Evolutionary conservation across 2,113 vertebrate genomes (phyloP).

Genomic region (Dendropsophus ebraccatus): DNA sequence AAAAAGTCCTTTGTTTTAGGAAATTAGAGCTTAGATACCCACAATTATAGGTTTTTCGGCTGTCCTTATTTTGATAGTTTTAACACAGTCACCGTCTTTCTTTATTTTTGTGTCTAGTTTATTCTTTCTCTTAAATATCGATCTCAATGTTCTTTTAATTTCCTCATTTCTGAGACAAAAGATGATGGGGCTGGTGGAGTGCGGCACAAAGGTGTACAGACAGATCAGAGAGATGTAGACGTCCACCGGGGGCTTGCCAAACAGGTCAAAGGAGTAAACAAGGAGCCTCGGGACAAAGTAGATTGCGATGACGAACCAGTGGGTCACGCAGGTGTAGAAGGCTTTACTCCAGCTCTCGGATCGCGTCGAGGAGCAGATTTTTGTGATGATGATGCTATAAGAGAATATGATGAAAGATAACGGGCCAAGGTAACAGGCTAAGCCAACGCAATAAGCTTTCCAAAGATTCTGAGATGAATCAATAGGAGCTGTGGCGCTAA

Average conservation of each 20-base stretch:
- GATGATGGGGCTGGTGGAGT: constrained; percentile 27
- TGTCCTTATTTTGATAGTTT: too few relatives aligned
- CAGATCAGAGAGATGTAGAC: constrained; percentile 8
- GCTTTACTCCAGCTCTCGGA: constrained; percentile 12
- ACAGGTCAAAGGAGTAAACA: not conserved
- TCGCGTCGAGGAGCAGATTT: not conserved
- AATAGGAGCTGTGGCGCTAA: constrained; percentile 43
- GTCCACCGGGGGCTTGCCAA: not conserved
- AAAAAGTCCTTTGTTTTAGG: too few relatives aligned
- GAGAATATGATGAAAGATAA: constrained; percentile 23
- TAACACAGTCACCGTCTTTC: too few relatives aligned
- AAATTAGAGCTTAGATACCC: too few relatives aligned
- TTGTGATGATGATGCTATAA: not conserved
- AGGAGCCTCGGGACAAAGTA: constrained; percentile 16
- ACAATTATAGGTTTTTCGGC: too few relatives aligned
- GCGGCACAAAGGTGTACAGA: constrained; percentile 25
- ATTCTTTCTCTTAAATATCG: not conserved
- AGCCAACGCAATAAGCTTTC: not conserved
- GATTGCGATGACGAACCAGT: constrained; percentile 13
- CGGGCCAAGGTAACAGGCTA: not conserved
- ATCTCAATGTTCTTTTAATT: constrained; percentile 11
- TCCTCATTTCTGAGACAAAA: constrained; percentile 37
- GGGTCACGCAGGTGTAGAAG: constrained; percentile 26
- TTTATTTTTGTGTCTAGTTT: too few relatives aligned
- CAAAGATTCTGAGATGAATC: not conserved